Evolutionary conservation across 2,888 invertebrate species (phyloP).

Genomic region (Cryptocheilus praepositus): DNA sequence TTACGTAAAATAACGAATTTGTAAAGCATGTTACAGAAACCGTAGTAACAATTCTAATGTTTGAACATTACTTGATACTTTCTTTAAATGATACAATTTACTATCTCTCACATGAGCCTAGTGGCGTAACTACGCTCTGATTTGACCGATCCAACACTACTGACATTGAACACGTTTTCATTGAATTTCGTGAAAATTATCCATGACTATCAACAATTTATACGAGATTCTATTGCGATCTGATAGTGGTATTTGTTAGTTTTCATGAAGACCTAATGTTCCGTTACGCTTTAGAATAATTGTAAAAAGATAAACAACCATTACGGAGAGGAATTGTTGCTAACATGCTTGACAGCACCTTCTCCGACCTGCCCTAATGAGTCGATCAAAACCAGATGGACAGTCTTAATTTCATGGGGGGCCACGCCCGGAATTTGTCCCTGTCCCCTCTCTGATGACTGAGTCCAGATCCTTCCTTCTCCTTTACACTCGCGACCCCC

Average conservation of each 20-base stretch:
- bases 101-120: too few species aligned
- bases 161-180: too few species aligned
- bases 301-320: not conserved
- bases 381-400: constrained; percentile 13
- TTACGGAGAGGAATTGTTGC: not conserved
- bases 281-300: not conserved
- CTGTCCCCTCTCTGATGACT: constrained; percentile 35
- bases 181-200: too few species aligned
- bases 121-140: too few species aligned
- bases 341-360: constrained; percentile 3
- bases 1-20: constrained; percentile 41
- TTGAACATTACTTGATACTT: too few species aligned
- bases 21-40: constrained; percentile 1
- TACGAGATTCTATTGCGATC: too few species aligned
- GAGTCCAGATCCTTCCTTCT: constrained; percentile 20
- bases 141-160: too few species aligned
- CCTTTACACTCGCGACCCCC: constrained; percentile 44
- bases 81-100: too few species aligned
- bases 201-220: too few species aligned
- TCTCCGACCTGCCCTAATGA: constrained; percentile 27
- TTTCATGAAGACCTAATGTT: too few species aligned
- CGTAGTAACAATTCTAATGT: too few species aligned
- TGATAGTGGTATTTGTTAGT: too few species aligned
- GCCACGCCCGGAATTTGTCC: constrained; percentile 46
- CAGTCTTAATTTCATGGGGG: constrained; percentile 38